A percentile compares a stretch with the other conserved stretches of the same genome.
phyloP scores from a whole-genome alignment of 2,888 invertebrate species.

The Heliconius ismenius region DNA sequence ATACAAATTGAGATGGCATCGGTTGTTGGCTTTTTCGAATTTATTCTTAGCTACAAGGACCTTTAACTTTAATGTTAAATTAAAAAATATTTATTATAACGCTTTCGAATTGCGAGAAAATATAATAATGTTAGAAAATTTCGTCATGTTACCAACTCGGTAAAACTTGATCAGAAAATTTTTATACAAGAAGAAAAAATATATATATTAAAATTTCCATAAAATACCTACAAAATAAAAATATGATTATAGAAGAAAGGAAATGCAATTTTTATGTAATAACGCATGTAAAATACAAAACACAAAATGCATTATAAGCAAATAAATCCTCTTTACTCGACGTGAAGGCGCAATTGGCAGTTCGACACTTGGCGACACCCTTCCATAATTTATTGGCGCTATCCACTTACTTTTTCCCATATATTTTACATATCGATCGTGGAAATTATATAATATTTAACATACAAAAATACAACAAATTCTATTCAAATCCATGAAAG shows the following conservation, averaged over 20 bases:
- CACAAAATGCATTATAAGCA: not conserved
- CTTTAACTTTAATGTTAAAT: too few species aligned
- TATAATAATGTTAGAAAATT: too few species aligned
- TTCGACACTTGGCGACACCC: conserved; percentile 25
- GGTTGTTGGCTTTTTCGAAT: not conserved
- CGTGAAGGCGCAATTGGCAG: conserved; percentile 8
- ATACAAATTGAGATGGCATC: conserved; percentile 1
- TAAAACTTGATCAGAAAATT: too few species aligned
- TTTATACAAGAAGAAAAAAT: too few species aligned
- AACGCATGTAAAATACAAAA: not conserved
- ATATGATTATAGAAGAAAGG: too few species aligned
- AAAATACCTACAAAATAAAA: too few species aligned
- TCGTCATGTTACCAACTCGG: too few species aligned
- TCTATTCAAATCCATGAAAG: too few species aligned
- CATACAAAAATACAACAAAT: not conserved
- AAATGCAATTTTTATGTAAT: not conserved
- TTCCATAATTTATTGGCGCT: conserved; percentile 18
- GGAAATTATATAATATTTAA: conserved; percentile 2
- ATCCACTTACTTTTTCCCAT: conserved; percentile 19
- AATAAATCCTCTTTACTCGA: conserved; percentile 8
- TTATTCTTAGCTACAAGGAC: too few species aligned
- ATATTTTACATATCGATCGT: not conserved
- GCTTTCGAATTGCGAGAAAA: too few species aligned
- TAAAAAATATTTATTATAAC: too few species aligned
- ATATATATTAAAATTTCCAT: too few species aligned